Base-by-base conservation (phyloP, 1,140 invertebrate genomes). In the Onthophagus taurus region DNA sequence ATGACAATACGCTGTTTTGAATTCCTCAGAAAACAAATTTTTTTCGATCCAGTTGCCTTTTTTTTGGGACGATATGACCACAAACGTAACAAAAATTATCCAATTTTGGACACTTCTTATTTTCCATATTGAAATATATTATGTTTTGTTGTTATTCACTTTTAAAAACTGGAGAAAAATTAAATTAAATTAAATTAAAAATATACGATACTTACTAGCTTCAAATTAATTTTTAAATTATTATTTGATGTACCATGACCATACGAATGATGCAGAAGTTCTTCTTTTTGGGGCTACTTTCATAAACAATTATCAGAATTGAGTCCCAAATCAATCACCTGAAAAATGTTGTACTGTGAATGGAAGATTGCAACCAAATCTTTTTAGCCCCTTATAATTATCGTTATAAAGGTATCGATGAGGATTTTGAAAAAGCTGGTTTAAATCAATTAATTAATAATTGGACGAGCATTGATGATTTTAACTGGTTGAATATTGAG, bases 401-500 rank as follows among this genome's bases (percentile, higher is more conserved):
- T 70, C 68, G 72, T 11, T 94, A 95, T 57, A 71, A 77, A 7
- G 72, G 76, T 52, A 70, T 92, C 41, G 77, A 83, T 38, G 72
- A 77, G 41, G 80, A 92, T 65, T 91, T 85, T 58, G 70, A 74
- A 44, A 61, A 72, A 47, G 79, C 88, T 8, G 79, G 78, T 1
- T 72, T 95, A 17, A 80, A 89, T 67, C 71, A 64, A 33, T 72
- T 74, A 21, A 71, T 68, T 33, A 94, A 95, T 63, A 87, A 92
- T 63, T 96, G 92, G 85, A 74, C 80, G 52, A 69, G 70, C 47
- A 69, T 95, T 18, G 89, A 94, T 63, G 93, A 98, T 64, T 98
- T 98, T 53, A 92, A 97, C 67, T 97, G 92, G 92, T 67, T 97
- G 14, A 85, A 85, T 18, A 74, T 75, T 21, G 84, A 90, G 60